Evolutionary conservation across 2,797 vertebrate species (phyloP).

Genomic region (Microcaecilia unicolor): DNA sequence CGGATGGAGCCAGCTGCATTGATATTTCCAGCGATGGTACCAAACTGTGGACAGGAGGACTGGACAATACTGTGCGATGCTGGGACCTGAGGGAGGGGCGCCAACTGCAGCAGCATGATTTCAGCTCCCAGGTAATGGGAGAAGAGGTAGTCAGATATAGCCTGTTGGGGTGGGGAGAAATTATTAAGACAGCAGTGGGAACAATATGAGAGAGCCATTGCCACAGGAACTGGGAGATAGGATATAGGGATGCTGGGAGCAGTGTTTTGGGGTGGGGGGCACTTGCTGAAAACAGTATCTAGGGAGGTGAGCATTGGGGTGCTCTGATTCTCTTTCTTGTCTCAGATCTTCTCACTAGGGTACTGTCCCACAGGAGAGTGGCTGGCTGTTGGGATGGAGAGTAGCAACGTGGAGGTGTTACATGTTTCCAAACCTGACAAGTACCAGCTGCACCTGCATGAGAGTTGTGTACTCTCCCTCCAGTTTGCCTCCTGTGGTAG

Average conservation of each 20-base stretch:
- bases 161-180: fast-evolving
- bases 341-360: slow-evolving; percentile 52
- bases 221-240: fast-evolving
- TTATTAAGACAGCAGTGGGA: fast-evolving
- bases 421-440: slow-evolving; percentile 58
- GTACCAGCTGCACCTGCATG: slow-evolving; percentile 63
- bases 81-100: slow-evolving; percentile 93
- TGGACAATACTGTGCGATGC: slow-evolving; percentile 94
- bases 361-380: slow-evolving; percentile 47
- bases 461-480: slow-evolving; percentile 62
- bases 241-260: too few relatives aligned
- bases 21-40: slow-evolving; percentile 95
- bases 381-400: slow-evolving; percentile 58
- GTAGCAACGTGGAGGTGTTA: slow-evolving; percentile 63
- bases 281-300: not conserved
- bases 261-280: not conserved
- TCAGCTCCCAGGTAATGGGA: slow-evolving; percentile 83
- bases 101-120: slow-evolving; percentile 96
- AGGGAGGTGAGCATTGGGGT: not conserved
- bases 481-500: slow-evolving; percentile 71
- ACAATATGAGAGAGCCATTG: fast-evolving
- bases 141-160: too few relatives aligned
- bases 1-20: slow-evolving; percentile 79
- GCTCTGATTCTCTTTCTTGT: fast-evolving
- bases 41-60: slow-evolving; percentile 91